Conservation (phyloP, 2,888 invertebrate species). For the Micropterix aruncella region DNA sequence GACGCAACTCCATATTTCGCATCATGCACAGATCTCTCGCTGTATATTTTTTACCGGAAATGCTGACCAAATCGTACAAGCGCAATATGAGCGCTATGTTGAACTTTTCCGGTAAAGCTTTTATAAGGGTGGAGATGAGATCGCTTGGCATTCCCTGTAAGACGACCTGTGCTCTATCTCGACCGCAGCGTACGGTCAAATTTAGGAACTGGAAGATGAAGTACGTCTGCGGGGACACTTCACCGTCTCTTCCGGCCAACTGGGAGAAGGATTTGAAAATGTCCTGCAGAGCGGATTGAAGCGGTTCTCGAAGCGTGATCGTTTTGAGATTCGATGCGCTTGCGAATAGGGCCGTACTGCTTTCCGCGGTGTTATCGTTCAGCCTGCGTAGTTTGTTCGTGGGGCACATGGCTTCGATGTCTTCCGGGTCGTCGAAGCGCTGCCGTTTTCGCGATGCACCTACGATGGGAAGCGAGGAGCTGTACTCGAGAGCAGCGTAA, state of each 20-base stretch:
- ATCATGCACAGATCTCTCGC: constrained; percentile 79
- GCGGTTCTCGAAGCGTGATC: constrained; percentile 42
- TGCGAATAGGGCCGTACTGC: constrained; percentile 31
- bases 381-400: constrained; percentile 48
- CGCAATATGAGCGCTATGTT: constrained; percentile 58
- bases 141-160: constrained; percentile 62
- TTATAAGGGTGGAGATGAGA: constrained; percentile 66
- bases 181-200: constrained; percentile 61
- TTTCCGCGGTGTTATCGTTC: constrained; percentile 46
- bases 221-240: constrained; percentile 69
- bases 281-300: constrained; percentile 49
- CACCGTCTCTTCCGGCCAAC: constrained; percentile 56
- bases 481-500: constrained; percentile 51
- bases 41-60: constrained; percentile 67
- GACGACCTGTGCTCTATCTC: constrained; percentile 53
- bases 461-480: constrained; percentile 29
- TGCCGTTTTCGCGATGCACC: constrained; percentile 40
- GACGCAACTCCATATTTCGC: constrained; percentile 61
- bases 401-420: constrained; percentile 42
- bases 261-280: constrained; percentile 60
- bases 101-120: constrained; percentile 65
- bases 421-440: constrained; percentile 44
- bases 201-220: constrained; percentile 70
- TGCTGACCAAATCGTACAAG: constrained; percentile 64
- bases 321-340: constrained; percentile 25